These are phyloP conservation scores for Hydriomena furcata DNA, from an alignment of 2,888 invertebrate species.

Conservation along the genomic window DNA sequence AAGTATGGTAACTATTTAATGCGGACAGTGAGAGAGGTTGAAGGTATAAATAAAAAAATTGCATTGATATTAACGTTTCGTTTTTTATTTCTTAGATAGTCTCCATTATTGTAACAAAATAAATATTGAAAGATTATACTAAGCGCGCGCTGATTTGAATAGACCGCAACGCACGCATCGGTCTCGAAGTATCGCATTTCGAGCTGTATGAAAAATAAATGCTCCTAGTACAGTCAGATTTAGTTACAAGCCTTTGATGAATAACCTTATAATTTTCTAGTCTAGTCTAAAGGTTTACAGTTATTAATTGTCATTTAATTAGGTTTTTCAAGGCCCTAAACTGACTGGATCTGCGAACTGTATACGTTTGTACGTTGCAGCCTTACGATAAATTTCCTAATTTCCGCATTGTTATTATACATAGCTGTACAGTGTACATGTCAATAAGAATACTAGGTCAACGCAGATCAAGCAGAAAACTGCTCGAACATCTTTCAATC, in stretches of 20 bases:
- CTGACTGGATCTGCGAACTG: neutral
- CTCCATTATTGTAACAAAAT: conserved; percentile 44
- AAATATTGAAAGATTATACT: conserved; percentile 57
- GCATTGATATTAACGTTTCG: conserved; percentile 65
- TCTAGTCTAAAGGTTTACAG: too few relatives aligned
- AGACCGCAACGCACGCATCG: conserved; percentile 9
- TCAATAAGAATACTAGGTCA: too few relatives aligned
- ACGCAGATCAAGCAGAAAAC: neutral
- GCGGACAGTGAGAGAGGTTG: conserved; percentile 71
- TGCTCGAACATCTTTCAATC: neutral
- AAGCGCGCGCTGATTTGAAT: conserved; percentile 7
- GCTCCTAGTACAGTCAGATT: neutral
- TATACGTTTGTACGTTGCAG: neutral
- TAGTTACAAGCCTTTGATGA: too few relatives aligned
- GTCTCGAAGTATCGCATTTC: neutral
- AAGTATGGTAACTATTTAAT: conserved; percentile 75
- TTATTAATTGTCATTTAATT: too few relatives aligned
- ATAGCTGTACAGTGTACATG: conserved; percentile 40
- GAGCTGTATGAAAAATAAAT: neutral
- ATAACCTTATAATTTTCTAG: too few relatives aligned
- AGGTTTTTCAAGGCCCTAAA: too few relatives aligned
- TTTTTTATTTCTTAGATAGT: conserved; percentile 57
- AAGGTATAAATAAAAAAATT: conserved; percentile 78
- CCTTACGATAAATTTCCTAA: neutral
- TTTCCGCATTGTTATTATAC: conserved; percentile 54